A percentile compares a stretch with the other conserved stretches of the same genome.
Evolutionary conservation across 2,888 invertebrate species (phyloP).

Genomic region (Eudemis profundana): DNA sequence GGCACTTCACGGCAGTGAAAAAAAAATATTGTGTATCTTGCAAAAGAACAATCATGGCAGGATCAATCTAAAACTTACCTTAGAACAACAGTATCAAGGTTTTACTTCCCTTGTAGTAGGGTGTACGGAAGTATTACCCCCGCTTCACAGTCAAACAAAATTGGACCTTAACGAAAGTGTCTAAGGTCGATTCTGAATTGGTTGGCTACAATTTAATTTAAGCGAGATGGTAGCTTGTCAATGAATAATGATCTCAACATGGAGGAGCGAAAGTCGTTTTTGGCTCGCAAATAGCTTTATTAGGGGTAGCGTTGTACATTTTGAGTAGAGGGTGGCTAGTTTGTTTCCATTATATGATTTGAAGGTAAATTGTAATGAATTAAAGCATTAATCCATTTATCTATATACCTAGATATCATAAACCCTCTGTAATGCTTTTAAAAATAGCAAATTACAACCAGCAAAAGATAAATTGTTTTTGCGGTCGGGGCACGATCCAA

Average conservation of each 20-base stretch:
- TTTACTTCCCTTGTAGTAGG: not conserved
- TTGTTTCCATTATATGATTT: constrained; percentile 64
- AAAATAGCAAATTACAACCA: too few relatives aligned
- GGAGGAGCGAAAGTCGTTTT: constrained; percentile 50
- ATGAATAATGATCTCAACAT: constrained; percentile 47
- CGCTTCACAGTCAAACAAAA: constrained; percentile 6
- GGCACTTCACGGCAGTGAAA: constrained; percentile 19
- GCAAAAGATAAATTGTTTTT: too few relatives aligned
- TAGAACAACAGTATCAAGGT: not conserved
- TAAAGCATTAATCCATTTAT: too few relatives aligned
- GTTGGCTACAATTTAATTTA: constrained; percentile 52
- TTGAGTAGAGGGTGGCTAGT: constrained; percentile 60
- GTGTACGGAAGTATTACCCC: constrained; percentile 23
- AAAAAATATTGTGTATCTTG: constrained; percentile 30
- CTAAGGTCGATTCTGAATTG: constrained; percentile 8
- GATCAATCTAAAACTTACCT: constrained; percentile 1
- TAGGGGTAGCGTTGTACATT: constrained; percentile 68
- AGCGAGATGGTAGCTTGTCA: constrained; percentile 50
- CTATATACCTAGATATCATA: too few relatives aligned
- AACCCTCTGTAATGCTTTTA: too few relatives aligned
- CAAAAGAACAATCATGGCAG: constrained; percentile 24
- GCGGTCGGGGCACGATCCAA: too few relatives aligned
- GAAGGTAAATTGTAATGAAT: constrained; percentile 49
- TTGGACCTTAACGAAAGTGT: constrained; percentile 1
- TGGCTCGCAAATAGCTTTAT: constrained; percentile 57